Evolutionary conservation across 1,140 invertebrate genomes (phyloP).

Genomic region (Drosophila kikkawai): DNA sequence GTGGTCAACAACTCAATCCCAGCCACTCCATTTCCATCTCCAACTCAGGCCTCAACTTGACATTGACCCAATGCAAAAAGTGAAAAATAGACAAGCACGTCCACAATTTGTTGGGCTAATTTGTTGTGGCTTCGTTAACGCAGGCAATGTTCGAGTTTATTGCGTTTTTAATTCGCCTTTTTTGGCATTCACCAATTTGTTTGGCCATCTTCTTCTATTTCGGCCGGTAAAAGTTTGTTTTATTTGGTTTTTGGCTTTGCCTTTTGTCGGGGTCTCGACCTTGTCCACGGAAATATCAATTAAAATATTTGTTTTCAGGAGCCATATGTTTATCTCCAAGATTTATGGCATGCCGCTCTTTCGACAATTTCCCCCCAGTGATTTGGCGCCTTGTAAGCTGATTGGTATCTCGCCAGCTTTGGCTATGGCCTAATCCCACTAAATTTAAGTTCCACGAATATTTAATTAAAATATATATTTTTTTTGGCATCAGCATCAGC

Average conservation of each 20-base stretch:
- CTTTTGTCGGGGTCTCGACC: slow-evolving; percentile 54
- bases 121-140: slow-evolving; percentile 39
- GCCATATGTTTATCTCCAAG: slow-evolving; percentile 33
- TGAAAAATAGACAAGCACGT: slow-evolving; percentile 61
- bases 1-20: slow-evolving; percentile 66
- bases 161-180: slow-evolving; percentile 69
- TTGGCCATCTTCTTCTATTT: slow-evolving; percentile 48
- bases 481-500: slow-evolving; percentile 16
- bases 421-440: slow-evolving; percentile 14
- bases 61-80: slow-evolving; percentile 75
- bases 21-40: slow-evolving; percentile 29
- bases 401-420: slow-evolving; percentile 17
- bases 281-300: slow-evolving; percentile 52
- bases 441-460: slow-evolving; percentile 33
- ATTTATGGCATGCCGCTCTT: slow-evolving; percentile 22
- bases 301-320: slow-evolving; percentile 53
- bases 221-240: slow-evolving; percentile 63
- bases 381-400: slow-evolving; percentile 26
- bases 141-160: slow-evolving; percentile 48
- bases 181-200: slow-evolving; percentile 75
- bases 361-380: slow-evolving; percentile 15
- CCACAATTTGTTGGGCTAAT: slow-evolving; percentile 62
- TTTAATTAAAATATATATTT: slow-evolving; percentile 40
- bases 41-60: slow-evolving; percentile 59
- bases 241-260: slow-evolving; percentile 11